Conservation (phyloP, 2,113 vertebrate species). For the Chloebia gouldiae region DNA sequence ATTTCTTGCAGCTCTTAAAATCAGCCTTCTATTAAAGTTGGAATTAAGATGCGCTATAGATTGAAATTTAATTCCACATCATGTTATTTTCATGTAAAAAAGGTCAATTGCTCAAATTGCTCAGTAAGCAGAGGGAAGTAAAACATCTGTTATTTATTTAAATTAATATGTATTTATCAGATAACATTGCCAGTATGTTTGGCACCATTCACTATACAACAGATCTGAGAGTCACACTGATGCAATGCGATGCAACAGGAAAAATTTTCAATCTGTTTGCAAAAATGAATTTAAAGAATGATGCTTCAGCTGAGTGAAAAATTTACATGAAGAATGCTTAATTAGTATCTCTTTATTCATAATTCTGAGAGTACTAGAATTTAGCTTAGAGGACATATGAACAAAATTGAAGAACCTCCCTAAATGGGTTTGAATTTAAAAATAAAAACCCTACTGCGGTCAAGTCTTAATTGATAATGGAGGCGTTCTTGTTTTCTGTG, state of each 20-base stretch:
- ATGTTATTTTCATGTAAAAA: constrained; percentile 30
- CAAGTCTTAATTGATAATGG: not conserved
- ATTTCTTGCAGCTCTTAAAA: not conserved
- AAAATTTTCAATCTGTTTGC: not conserved
- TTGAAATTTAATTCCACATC: constrained; percentile 42
- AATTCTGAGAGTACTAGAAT: not conserved
- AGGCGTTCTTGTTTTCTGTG: not conserved
- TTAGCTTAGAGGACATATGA: not conserved
- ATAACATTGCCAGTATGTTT: not conserved
- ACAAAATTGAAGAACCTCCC: not conserved
- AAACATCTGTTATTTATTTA: constrained; percentile 37
- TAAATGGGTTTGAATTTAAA: not conserved
- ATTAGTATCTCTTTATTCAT: not conserved
- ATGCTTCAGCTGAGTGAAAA: not conserved
- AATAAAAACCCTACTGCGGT: not conserved
- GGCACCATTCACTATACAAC: not conserved
- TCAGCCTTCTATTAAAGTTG: not conserved
- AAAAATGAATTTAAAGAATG: not conserved
- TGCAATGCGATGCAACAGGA: not conserved
- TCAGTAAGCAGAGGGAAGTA: not conserved
- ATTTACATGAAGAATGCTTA: not conserved
- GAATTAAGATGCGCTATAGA: not conserved
- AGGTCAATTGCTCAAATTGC: not conserved
- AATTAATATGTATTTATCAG: constrained; percentile 25
- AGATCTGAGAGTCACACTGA: not conserved